Percentiles rank a stretch among this genome's conserved stretches.
Conservation (phyloP, 2,797 vertebrate genomes). For the Neosalanx taihuensis region DNA sequence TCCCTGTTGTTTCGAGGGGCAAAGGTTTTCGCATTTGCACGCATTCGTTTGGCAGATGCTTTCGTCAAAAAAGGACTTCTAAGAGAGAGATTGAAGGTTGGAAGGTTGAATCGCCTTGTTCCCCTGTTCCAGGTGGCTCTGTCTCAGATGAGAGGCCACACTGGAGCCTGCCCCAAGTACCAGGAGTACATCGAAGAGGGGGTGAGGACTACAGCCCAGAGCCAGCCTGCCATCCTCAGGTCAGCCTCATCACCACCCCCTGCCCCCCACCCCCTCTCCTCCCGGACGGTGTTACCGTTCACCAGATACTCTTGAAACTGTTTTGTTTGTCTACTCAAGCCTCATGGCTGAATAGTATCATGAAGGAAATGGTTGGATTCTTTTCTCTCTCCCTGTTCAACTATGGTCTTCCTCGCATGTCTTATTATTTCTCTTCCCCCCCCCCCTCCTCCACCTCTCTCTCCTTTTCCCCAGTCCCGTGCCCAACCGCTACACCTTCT, state of each 20-base stretch:
- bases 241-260: constrained; percentile 42
- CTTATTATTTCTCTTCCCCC: too few species aligned
- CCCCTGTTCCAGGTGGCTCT: constrained; percentile 76
- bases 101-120: neutral
- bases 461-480: constrained; percentile 72
- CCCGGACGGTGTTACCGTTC: constrained; percentile 43
- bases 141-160: constrained; percentile 90
- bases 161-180: constrained; percentile 87
- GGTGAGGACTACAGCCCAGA: constrained; percentile 87
- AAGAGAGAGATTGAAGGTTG: too few species aligned
- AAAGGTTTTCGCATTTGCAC: too few species aligned
- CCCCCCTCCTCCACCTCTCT: neutral
- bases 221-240: constrained; percentile 83
- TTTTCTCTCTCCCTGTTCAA: neutral
- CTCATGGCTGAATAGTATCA: too few species aligned
- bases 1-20: too few species aligned
- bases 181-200: constrained; percentile 94
- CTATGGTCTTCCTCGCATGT: neutral
- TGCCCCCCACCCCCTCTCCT: too few species aligned
- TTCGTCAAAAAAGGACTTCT: too few species aligned
- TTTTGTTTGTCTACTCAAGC: neutral
- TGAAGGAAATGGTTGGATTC: neutral
- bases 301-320: neutral
- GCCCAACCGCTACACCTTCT: constrained; percentile 95
- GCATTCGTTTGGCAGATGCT: too few species aligned